These are phyloP conservation scores for Agrilus planipennis DNA, from an alignment of 1,140 invertebrate genomes.

Conservation along the genomic window DNA sequence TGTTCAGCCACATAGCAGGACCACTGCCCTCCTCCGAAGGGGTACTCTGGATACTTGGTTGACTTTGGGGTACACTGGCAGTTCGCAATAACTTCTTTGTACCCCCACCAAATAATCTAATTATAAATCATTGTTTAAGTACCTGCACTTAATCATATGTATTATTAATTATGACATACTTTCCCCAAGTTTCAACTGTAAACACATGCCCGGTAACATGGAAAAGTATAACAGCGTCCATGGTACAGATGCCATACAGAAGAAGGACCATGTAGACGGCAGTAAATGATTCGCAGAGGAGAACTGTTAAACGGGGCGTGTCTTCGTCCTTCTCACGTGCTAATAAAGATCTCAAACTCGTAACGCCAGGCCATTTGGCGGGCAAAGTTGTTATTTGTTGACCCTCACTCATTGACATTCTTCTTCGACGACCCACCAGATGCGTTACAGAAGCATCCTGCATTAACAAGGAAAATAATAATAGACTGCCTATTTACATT, in stretches of 20 bases:
- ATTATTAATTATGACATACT: conserved; percentile 17
- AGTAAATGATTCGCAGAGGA: conserved; percentile 87
- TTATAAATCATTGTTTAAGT: not conserved
- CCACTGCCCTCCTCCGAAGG: conserved; percentile 48
- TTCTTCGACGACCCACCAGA: conserved; percentile 44
- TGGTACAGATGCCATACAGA: conserved; percentile 85
- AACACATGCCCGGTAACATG: conserved; percentile 76
- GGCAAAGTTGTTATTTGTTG: conserved; percentile 54
- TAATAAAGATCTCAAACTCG: conserved; percentile 77
- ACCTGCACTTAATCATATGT: not conserved
- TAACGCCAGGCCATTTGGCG: conserved; percentile 76
- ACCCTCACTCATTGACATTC: conserved; percentile 56
- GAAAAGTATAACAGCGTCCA: conserved; percentile 89
- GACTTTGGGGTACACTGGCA: conserved; percentile 39
- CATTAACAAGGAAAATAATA: conserved; percentile 1
- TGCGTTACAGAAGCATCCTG: conserved; percentile 34
- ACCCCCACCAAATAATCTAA: conserved; percentile 83
- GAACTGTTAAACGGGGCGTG: conserved; percentile 79
- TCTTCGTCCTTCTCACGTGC: conserved; percentile 94
- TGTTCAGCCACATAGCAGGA: conserved; percentile 53
- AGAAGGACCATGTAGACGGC: conserved; percentile 87
- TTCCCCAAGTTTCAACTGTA: conserved; percentile 63
- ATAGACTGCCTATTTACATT: not conserved
- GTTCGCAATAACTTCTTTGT: conserved; percentile 80
- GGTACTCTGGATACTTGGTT: conserved; percentile 18